A percentile compares a stretch with the other conserved stretches of the same genome.
These are phyloP conservation scores for Cosmia trapezina DNA, from an alignment of 2,888 invertebrate genomes.

Conservation along the genomic window DNA sequence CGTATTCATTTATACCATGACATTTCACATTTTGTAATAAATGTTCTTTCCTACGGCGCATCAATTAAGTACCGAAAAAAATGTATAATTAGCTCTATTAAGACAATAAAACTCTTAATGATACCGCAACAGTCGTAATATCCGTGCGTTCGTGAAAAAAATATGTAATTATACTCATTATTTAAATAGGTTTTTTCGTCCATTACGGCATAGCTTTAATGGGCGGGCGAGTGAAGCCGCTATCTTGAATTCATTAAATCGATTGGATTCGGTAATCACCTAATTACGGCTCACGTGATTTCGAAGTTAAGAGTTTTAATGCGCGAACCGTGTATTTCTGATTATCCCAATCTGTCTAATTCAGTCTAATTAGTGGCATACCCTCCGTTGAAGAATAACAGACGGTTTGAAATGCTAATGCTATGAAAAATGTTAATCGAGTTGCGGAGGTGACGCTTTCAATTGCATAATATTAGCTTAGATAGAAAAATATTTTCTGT, in stretches of 20 bases:
- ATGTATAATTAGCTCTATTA: constrained; percentile 90
- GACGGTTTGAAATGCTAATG: constrained; percentile 70
- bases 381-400: constrained; percentile 66
- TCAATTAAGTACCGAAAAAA: constrained; percentile 90
- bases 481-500: constrained; percentile 63
- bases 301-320: constrained; percentile 87
- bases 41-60: constrained; percentile 88
- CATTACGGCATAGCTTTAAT: constrained; percentile 87
- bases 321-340: constrained; percentile 88
- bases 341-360: constrained; percentile 87
- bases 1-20: constrained; percentile 89
- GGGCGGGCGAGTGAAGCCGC: constrained; percentile 85
- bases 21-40: constrained; percentile 90
- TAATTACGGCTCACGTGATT: constrained; percentile 88
- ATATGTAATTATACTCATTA: constrained; percentile 90
- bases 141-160: constrained; percentile 89
- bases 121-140: constrained; percentile 89
- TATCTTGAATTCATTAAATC: constrained; percentile 89
- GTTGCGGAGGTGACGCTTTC: constrained; percentile 62
- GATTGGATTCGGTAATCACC: constrained; percentile 90
- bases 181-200: constrained; percentile 89
- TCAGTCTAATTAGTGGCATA: constrained; percentile 80
- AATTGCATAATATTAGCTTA: constrained; percentile 68
- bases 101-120: constrained; percentile 91
- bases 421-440: constrained; percentile 69